Conservation (phyloP, 2,113 vertebrate genomes). For the Chionodraco myersi region DNA sequence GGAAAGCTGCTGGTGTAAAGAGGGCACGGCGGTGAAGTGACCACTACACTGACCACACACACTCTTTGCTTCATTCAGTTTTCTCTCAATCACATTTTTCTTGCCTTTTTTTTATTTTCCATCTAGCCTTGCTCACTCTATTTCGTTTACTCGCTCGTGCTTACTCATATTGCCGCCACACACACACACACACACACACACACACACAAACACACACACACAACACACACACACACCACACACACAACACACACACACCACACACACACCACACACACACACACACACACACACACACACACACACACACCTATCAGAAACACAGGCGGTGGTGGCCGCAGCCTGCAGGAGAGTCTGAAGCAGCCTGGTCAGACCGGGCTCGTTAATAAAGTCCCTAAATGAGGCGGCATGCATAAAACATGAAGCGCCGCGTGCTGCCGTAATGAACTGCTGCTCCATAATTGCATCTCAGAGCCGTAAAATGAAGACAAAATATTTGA, state of each 20-base stretch:
- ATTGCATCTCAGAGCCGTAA: conserved; percentile 84
- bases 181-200: conserved; percentile 33
- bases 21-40: conserved; percentile 68
- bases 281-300: conserved; percentile 35
- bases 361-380: conserved; percentile 71
- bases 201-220: conserved; percentile 22
- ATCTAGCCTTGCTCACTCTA: conserved; percentile 33
- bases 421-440: conserved; percentile 77
- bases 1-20: conserved; percentile 58
- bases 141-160: conserved; percentile 44
- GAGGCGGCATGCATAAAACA: conserved; percentile 87
- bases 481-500: conserved; percentile 90
- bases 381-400: conserved; percentile 85
- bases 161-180: conserved; percentile 43
- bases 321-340: conserved; percentile 53
- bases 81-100: conserved; percentile 65
- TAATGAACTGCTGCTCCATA: conserved; percentile 88
- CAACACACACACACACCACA: conserved; percentile 14
- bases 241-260: not conserved
- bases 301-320: not conserved
- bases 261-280: not conserved
- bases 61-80: conserved; percentile 54
- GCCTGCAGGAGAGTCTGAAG: conserved; percentile 51
- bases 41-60: conserved; percentile 77
- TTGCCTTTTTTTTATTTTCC: conserved; percentile 43